A percentile compares a stretch with the other conserved stretches of the same genome.
These are phyloP conservation scores for Cossypha niveicapilla DNA, from an alignment of 2,797 vertebrate genomes.

Conservation along the genomic window DNA sequence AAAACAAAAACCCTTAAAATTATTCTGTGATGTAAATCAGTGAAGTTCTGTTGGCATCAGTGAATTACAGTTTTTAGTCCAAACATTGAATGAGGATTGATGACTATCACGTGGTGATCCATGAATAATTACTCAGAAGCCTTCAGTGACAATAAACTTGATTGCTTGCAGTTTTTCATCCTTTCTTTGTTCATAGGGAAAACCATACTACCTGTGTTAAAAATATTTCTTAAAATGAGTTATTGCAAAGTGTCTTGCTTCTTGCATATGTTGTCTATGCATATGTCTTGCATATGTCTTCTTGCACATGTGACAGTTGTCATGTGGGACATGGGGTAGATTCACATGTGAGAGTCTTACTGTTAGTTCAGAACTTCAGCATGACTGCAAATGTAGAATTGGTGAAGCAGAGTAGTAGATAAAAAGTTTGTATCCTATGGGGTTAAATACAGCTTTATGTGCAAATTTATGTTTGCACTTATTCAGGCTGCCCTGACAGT, in stretches of 20 bases:
- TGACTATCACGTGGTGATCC: accelerated
- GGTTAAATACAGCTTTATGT: not conserved
- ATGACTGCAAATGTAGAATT: not conserved
- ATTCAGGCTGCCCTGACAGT: not conserved
- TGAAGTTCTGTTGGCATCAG: not conserved
- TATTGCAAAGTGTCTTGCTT: not conserved
- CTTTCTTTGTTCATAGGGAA: not conserved
- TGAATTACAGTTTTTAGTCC: not conserved
- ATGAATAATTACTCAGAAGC: not conserved
- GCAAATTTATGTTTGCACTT: not conserved
- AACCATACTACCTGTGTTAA: not conserved
- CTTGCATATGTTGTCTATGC: not conserved
- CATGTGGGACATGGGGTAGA: not conserved
- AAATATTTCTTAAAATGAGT: not conserved
- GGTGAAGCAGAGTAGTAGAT: not conserved
- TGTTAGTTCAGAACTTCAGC: not conserved
- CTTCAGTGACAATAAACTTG: not conserved
- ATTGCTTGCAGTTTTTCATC: not conserved
- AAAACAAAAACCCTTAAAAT: not conserved
- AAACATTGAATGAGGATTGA: not conserved
- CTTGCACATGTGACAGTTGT: not conserved
- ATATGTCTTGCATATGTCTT: not conserved
- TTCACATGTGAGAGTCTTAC: not conserved
- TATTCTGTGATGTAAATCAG: not conserved
- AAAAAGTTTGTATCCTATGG: not conserved